Conservation (phyloP, 2,888 invertebrate genomes). For the Chalcis sispes region DNA sequence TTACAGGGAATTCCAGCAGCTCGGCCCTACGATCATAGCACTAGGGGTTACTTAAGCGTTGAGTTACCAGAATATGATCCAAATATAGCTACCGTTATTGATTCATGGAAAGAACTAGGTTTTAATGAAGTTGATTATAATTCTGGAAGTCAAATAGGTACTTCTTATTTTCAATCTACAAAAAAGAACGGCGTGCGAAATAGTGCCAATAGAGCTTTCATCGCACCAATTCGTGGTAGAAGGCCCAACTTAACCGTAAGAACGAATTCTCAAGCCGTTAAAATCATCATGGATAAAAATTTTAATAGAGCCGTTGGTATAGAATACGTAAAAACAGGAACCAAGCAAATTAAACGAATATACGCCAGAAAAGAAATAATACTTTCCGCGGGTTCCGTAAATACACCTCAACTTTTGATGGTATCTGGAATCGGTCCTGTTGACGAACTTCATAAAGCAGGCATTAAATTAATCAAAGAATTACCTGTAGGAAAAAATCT, state of each 20-base stretch:
- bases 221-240: conserved; percentile 15
- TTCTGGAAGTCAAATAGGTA: background rate
- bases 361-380: conserved; percentile 24
- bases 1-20: background rate
- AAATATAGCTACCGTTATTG: background rate
- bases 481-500: conserved; percentile 17
- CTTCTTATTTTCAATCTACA: background rate
- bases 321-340: conserved; percentile 15
- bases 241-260: conserved; percentile 13
- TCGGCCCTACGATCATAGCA: background rate
- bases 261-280: background rate
- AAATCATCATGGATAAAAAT: conserved; percentile 1
- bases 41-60: conserved; percentile 2
- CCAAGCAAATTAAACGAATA: background rate
- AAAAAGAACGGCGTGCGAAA: conserved; percentile 11
- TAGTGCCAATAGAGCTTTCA: conserved; percentile 12
- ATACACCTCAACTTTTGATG: conserved; percentile 96
- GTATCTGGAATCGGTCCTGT: conserved; percentile 90
- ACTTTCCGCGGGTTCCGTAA: conserved; percentile 84
- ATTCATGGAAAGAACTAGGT: conserved; percentile 20
- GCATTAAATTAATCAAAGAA: conserved; percentile 17
- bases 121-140: conserved; percentile 25
- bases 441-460: background rate
- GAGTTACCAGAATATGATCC: background rate
- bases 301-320: conserved; percentile 29